Percentiles rank a stretch among this genome's conserved stretches.
Evolutionary conservation across 2,888 invertebrate species (phyloP).

Genomic region (Tridacna crocea): DNA sequence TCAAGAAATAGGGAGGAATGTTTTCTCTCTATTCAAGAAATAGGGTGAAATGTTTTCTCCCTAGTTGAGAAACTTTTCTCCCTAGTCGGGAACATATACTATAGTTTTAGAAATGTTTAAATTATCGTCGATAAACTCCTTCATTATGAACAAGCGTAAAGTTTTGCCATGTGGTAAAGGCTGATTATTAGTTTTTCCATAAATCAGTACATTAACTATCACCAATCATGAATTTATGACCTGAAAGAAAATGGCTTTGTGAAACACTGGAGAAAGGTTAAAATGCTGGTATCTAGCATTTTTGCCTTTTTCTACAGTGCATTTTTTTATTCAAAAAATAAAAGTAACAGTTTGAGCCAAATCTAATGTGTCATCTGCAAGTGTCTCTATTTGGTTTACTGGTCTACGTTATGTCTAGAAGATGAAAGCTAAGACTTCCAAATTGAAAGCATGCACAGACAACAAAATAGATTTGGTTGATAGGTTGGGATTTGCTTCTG

Average conservation of each 20-base stretch:
- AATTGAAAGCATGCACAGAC: no score
- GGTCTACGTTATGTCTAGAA: neutral
- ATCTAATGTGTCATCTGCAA: neutral
- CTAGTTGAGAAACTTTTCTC: no score
- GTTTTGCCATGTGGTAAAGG: neutral
- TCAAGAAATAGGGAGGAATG: no score
- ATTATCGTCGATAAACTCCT: neutral
- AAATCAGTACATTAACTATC: neutral
- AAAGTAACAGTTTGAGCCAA: neutral
- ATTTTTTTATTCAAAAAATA: neutral
- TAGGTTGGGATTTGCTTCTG: no score
- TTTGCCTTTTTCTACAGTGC: neutral
- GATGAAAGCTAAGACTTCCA: neutral
- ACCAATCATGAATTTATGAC: neutral
- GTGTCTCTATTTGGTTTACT: neutral
- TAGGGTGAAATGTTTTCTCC: no score
- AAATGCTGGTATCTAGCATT: neutral
- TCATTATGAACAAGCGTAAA: neutral
- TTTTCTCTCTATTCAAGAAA: no score
- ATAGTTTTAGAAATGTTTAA: neutral
- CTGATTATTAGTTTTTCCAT: neutral
- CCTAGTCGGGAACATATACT: neutral
- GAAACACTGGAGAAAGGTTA: neutral
- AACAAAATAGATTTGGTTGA: no score
- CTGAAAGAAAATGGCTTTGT: neutral